Base-by-base conservation (phyloP, 2,888 invertebrate genomes). In the Chaitophorus viminalis region DNA sequence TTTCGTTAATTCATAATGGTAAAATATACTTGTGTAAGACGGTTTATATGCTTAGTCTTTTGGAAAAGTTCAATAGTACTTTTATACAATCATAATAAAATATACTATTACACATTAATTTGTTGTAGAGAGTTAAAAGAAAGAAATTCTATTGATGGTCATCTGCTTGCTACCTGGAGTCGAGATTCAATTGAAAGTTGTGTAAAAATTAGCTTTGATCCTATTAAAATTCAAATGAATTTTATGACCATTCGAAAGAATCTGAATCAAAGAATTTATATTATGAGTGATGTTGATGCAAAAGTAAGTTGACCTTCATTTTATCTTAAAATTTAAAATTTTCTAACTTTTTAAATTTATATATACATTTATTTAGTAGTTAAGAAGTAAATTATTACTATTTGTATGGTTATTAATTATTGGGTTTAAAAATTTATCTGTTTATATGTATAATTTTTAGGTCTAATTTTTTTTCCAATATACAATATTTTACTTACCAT, bases 211-310 rank as follows among this genome's bases (percentile, higher is more conserved):
- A 88, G 89, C 3, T 88, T 82, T 78, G 90, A 90, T 46, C 90
- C 90, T 46, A 88, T 90, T 21, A 90, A 89, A 39, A 91, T 94
- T 65, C 93, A 93, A 78, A 92, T 94, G 65, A 93, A 92, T 89
- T 95, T 94, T 90, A 94, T 94, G 91, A 94, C 94, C 0, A 91
- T 93, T 29, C 92, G 93, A 89, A 92, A 92, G 89, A 93, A 94
- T 90, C 92, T 93, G 89, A 92, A 93, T 90, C 93, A 93, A 90
- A 92, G 94, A 78, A 91, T 92, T 74, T 95, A 94, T 90, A 85
- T 89, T 18, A 92, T 94, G 78, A 93, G 93, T 89, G 92, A 92
- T 70, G 92, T 92, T 68, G 93, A 94, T 89, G 93, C 93, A 82
- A 93, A 93, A 90, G 93, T 93, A 90, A 90, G 86, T 88, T 78